These are phyloP conservation scores for Leucophora obtusa DNA, from an alignment of 2,888 invertebrate species.

Conservation along the genomic window DNA sequence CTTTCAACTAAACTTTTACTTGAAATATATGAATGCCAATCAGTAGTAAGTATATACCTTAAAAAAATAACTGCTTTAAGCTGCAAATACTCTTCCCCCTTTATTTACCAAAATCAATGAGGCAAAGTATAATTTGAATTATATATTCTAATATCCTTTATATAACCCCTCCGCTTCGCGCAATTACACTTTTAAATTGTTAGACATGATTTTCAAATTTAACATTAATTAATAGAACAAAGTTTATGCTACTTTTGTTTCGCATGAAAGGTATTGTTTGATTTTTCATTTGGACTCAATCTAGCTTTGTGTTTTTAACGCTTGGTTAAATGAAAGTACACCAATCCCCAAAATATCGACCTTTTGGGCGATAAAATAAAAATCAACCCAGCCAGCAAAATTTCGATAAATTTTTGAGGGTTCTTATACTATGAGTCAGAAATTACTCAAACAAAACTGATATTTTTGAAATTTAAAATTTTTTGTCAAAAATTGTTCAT, in stretches of 20 bases:
- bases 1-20: neutral
- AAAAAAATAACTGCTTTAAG: neutral
- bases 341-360: too few relatives aligned
- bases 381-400: too few relatives aligned
- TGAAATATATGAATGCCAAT: conserved; percentile 23
- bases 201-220: conserved; percentile 6
- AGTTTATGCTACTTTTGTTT: neutral
- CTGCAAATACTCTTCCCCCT: conserved; percentile 9
- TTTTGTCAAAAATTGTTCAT: too few relatives aligned
- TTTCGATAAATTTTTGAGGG: too few relatives aligned
- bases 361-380: too few relatives aligned
- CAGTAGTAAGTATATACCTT: conserved; percentile 7
- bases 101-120: conserved; percentile 13
- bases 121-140: conserved; percentile 20
- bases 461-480: too few relatives aligned
- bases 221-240: conserved; percentile 36
- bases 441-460: too few relatives aligned
- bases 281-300: neutral
- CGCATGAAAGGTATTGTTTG: neutral
- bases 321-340: neutral
- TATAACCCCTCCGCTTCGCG: neutral
- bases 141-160: neutral
- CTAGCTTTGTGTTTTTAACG: conserved; percentile 21
- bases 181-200: conserved; percentile 19
- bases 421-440: too few relatives aligned